Evolutionary conservation across 1,140 invertebrate genomes (phyloP), one percentile per base, ranked within the genome.

Genomic region (Drosophila pallidifrons): DNA sequence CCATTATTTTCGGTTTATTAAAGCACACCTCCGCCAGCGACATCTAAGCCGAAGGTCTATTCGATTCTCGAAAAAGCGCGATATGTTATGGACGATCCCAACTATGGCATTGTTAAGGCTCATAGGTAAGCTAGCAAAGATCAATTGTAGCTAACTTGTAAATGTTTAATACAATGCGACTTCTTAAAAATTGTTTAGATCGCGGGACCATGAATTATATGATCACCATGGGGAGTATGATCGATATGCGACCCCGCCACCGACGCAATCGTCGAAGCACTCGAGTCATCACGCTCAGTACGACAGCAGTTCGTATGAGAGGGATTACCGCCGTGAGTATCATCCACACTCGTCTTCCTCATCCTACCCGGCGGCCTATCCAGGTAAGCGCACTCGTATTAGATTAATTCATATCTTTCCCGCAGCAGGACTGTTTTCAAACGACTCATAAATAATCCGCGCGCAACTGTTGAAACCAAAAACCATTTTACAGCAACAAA

Each of bases 61-160:
- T 96, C 96, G 57, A 97, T 97, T 76, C 93, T 97, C 77, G 96
- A 97, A 92, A 94, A 96, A 64, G 96, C 96, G 0, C 94, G 96
- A 59, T 94, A 95, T 52, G 96, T 96, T 11, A 96, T 97, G 95
- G 96, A 97, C 91, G 95, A 96, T 91, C 95, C 94, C 67, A 95
- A 95, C 69, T 94, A 92, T 73, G 85, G 87, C n/a, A 82, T 92
- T 35, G 88, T 92, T 46, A 92, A 92, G 13, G 76, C 91, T 13
- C 91, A 92, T 60, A 91, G 91, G 91, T 82, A 72, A n/a, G 74
- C 49, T 25, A 25, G 8, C 5, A 32, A n/a, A 65, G 7, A 11
- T 8, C 30, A 8, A 16, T 47, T 43, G 45, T 20, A 30, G 0
- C 30, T 25, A 11, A 1, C 20, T 4, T 25, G 3, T 4, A 25